Evolutionary conservation across 1,140 invertebrate species (phyloP).

Genomic region (Stegodyphus dumicola): DNA sequence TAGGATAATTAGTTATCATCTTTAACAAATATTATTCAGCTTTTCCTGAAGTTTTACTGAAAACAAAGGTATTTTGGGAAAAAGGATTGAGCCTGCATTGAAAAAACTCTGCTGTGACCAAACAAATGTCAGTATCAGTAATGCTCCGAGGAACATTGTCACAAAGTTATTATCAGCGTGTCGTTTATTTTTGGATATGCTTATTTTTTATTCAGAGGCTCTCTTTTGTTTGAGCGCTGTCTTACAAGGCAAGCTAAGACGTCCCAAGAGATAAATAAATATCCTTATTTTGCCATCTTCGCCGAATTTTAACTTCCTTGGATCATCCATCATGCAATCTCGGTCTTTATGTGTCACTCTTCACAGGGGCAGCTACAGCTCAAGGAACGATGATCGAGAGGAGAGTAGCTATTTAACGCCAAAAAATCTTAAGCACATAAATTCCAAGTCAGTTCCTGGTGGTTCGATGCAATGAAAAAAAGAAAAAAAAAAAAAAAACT

Average conservation of each 20-base stretch:
- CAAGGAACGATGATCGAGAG: slow-evolving; percentile 27
- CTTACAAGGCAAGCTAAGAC: slow-evolving; percentile 24
- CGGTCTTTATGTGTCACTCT: slow-evolving; percentile 46
- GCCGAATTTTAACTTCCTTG: slow-evolving; percentile 31
- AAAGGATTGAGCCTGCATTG: too few species aligned
- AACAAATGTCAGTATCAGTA: too few species aligned
- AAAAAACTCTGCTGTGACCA: too few species aligned
- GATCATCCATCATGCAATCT: slow-evolving; percentile 40
- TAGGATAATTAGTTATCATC: too few species aligned
- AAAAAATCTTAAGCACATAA: slow-evolving; percentile 55
- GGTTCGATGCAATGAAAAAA: neutral
- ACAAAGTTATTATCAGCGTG: too few species aligned
- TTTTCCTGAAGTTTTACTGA: too few species aligned
- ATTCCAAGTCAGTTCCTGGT: slow-evolving; percentile 41
- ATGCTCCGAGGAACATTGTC: too few species aligned
- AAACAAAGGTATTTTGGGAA: too few species aligned
- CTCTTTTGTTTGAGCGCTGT: slow-evolving; percentile 33
- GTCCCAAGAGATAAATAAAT: slow-evolving; percentile 35
- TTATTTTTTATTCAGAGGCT: neutral
- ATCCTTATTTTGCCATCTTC: slow-evolving; percentile 20
- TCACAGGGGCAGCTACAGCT: slow-evolving; percentile 20
- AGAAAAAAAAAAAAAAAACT: slow-evolving; percentile 39
- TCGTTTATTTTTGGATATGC: too few species aligned
- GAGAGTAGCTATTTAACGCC: slow-evolving; percentile 50
- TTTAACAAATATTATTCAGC: too few species aligned